Percentiles rank a stretch among this genome's conserved stretches.
These are phyloP conservation scores for Bolinopsis microptera DNA, from an alignment of 37 sponge, comb jelly and placozoan species.

Conservation along the genomic window DNA sequence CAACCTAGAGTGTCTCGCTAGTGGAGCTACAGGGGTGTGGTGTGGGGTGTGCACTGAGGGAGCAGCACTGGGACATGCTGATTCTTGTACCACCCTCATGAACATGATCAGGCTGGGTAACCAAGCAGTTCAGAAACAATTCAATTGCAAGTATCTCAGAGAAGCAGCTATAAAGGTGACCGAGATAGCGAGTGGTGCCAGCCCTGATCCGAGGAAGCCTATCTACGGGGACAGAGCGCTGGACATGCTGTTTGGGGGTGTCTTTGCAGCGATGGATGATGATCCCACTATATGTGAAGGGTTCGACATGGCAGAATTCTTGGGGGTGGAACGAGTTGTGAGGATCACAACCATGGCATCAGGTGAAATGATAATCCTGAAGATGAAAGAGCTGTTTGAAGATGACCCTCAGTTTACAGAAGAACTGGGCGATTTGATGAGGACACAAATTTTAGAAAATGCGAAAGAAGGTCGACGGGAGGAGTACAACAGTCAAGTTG, in stretches of 20 bases:
- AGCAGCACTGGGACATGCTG: slow-evolving; percentile 77
- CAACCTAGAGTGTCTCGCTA: slow-evolving; percentile 76
- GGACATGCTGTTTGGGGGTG: slow-evolving; percentile 54
- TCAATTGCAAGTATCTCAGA: slow-evolving; percentile 68
- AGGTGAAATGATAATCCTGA: slow-evolving; percentile 72
- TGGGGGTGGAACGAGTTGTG: slow-evolving; percentile 71
- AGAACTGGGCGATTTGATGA: slow-evolving; percentile 74
- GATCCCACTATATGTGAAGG: slow-evolving; percentile 21
- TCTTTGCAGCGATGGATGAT: slow-evolving; percentile 66
- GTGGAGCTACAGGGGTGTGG: slow-evolving; percentile 87
- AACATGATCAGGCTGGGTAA: slow-evolving; percentile 69
- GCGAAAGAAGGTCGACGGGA: slow-evolving; percentile 72
- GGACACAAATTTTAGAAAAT: slow-evolving; percentile 76
- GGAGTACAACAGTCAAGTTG: slow-evolving; percentile 82
- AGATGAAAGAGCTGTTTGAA: slow-evolving; percentile 74
- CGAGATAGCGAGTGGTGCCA: slow-evolving; percentile 54
- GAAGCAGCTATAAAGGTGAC: slow-evolving; percentile 67
- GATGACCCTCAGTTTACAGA: slow-evolving; percentile 71
- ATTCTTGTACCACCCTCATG: slow-evolving; percentile 65
- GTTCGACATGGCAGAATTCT: slow-evolving; percentile 82
- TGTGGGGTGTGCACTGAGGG: slow-evolving; percentile 84
- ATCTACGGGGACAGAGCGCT: slow-evolving; percentile 69
- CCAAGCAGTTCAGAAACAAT: slow-evolving; percentile 58
- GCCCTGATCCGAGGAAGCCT: slow-evolving; percentile 52
- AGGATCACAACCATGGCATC: slow-evolving; percentile 80